A percentile compares a stretch with the other conserved stretches of the same genome.
Conservation (phyloP, 2,888 invertebrate species). For the Anoplius nigerrimus region DNA sequence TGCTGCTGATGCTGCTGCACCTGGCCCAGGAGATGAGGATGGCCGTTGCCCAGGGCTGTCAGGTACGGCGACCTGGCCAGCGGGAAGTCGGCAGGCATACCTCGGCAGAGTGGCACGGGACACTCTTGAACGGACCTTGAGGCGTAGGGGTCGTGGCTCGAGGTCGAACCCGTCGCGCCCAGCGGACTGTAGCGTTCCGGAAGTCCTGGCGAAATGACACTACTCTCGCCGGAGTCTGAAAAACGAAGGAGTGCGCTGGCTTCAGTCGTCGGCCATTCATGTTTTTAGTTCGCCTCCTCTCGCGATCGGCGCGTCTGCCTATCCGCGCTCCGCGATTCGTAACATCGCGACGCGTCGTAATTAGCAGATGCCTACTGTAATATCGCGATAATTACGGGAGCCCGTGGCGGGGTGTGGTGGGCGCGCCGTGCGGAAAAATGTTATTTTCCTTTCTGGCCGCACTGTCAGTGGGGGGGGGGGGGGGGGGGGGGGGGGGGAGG, state of each 20-base stretch:
- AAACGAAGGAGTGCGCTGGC: slow-evolving; percentile 3
- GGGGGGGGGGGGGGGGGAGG: too few relatives aligned
- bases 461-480: too few relatives aligned
- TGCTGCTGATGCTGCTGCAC: slow-evolving; percentile 60
- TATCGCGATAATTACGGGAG: slow-evolving; percentile 1
- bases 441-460: too few relatives aligned
- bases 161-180: slow-evolving; percentile 68
- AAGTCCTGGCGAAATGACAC: slow-evolving; percentile 72
- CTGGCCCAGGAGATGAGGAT: slow-evolving; percentile 67
- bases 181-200: slow-evolving; percentile 73
- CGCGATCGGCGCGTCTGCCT: too few relatives aligned
- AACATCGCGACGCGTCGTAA: neutral
- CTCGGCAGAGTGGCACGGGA: slow-evolving; percentile 71
- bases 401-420: too few relatives aligned
- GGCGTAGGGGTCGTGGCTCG: slow-evolving; percentile 70
- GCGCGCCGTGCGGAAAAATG: neutral
- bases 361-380: neutral
- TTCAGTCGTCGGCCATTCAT: neutral
- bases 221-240: slow-evolving; percentile 72
- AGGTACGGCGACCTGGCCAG: slow-evolving; percentile 70
- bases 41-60: slow-evolving; percentile 71
- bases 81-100: slow-evolving; percentile 68
- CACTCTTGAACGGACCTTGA: slow-evolving; percentile 71
- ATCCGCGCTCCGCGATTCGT: too few relatives aligned
- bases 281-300: neutral